These are phyloP conservation scores for Pristionchus exspectatus DNA, from an alignment of 2,888 invertebrate species.

Conservation along the genomic window DNA sequence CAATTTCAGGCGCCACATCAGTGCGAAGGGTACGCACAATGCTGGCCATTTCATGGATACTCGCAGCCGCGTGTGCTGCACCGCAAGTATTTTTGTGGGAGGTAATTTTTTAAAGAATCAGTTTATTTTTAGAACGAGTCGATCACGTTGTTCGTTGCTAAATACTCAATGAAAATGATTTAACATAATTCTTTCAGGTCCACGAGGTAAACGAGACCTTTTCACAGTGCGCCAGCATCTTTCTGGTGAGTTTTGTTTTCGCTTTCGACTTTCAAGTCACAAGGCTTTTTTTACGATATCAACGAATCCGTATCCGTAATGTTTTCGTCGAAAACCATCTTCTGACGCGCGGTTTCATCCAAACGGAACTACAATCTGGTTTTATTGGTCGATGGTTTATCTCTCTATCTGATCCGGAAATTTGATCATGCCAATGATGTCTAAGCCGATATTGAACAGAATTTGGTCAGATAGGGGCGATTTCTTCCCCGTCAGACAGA, in stretches of 20 bases:
- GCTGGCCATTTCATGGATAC: conserved; percentile 67
- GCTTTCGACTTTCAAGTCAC: background rate
- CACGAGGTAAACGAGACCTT: conserved; percentile 57
- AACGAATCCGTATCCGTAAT: background rate
- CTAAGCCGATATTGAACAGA: background rate
- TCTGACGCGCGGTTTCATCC: background rate
- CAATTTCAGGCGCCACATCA: conserved; percentile 64
- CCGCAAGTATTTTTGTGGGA: conserved; percentile 70
- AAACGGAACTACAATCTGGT: background rate
- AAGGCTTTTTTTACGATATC: background rate
- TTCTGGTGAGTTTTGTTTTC: conserved; percentile 20
- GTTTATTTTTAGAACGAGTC: no score
- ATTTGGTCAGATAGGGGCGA: background rate
- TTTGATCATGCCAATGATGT: background rate
- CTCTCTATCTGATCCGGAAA: background rate
- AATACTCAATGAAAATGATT: background rate
- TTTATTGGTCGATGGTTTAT: background rate
- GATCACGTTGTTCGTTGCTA: no score
- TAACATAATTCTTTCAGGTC: conserved; percentile 64
- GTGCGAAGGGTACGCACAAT: conserved; percentile 68
- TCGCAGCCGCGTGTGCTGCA: conserved; percentile 68
- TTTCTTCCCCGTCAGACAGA: background rate
- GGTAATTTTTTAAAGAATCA: no score
- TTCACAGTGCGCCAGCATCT: conserved; percentile 45
- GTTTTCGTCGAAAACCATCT: background rate